Base-by-base conservation (phyloP, 2,113 vertebrate genomes). In the Paraplagusia blochii region DNA sequence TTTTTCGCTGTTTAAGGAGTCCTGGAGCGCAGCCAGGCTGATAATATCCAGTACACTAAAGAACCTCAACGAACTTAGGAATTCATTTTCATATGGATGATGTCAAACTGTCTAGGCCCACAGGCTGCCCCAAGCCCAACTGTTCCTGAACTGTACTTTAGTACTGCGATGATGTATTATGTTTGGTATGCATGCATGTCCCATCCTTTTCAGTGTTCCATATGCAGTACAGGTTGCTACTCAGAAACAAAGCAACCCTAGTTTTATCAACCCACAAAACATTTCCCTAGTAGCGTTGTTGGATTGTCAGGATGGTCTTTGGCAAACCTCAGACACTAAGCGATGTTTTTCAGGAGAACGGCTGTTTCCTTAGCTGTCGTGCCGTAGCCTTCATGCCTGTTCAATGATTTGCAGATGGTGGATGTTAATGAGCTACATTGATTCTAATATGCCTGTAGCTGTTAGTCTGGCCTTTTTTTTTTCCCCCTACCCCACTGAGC, bases 381-480 rank as follows among this genome's bases (percentile, higher is more conserved):
- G 46, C 46, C 19, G n/a, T 48, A 13, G 22, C 14, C 44, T 44
- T 9, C 44, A 10, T 48, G 46, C 46, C 46, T 33, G 7, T n/a
- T 48, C 19, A 50, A 50, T 50, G 47, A 50, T 9, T 50, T 34
- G 18, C 47, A 50, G 47, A 50, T 50, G 47, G 47, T 50, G 9
- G 22, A 34, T 50, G 46, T 6, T 48, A 48, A 48, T 48, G 19
- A 48, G 46, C 46, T 48, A 29, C 46, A 48, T 29, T 29, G 46
- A 29, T 22, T 48, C 46, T 13, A 13, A 29, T 22, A 29, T 14
- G 44, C 16, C 46, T 48, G 7, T 43, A 43, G 42, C 42, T 15
- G 44, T 44, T 44, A 17, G 15, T 44, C 44, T 44, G 44, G 44
- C 9, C 44, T 15, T 44, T 15, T 44, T 44, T 48, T 22, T 9